Base-by-base conservation (phyloP, 1,140 invertebrate genomes). In the Cephus cinctus region DNA sequence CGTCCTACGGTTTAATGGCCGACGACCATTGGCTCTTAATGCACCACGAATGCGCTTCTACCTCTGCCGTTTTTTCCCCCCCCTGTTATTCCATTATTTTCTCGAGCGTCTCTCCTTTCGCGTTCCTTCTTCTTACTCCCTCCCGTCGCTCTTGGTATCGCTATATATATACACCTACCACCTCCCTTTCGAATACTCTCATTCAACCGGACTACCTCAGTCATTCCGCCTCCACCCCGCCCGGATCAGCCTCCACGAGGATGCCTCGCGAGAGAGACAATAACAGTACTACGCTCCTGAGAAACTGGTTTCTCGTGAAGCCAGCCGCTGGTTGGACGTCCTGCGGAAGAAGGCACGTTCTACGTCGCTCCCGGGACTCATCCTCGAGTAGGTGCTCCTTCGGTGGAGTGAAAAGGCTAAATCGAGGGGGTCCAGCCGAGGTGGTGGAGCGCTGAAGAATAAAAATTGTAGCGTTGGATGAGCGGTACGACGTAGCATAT, bases 231-330 rank as follows among this genome's bases (percentile, higher is more conserved):
- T 21, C 19, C 32, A 14, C 11, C 32, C 30, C 8, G 44, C 34
- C 50, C 44, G 19, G n/a, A 21, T 14, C 11, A 23, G 20, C 36
- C 31, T 47, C 18, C 21, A 14, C 23, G 20, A 46, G n/a, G n/a
- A n/a, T n/a, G n/a, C n/a, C n/a, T 35, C 35, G 38, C 45, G 41
- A 44, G 48, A 44, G 44, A 55, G 51, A 55, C 53, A 55, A 50
- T 55, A 55, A 55, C 48, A 55, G 39, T 36, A 43, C n/a, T 34
- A 27, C 15, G 18, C 4, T 32, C n/a, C n/a, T 16, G 32, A 20
- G 27, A 54, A 55, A 55, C 52, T 50, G 47, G 52, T 55, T 55
- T 50, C n/a, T n/a, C n/a, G n/a, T n/a, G n/a, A n/a, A n/a, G n/a
- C n/a, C n/a, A n/a, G n/a, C n/a, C n/a, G n/a, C n/a, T n/a, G n/a